Base-by-base conservation (phyloP, 2,113 vertebrate genomes). In the Prochilodus magdalenae region DNA sequence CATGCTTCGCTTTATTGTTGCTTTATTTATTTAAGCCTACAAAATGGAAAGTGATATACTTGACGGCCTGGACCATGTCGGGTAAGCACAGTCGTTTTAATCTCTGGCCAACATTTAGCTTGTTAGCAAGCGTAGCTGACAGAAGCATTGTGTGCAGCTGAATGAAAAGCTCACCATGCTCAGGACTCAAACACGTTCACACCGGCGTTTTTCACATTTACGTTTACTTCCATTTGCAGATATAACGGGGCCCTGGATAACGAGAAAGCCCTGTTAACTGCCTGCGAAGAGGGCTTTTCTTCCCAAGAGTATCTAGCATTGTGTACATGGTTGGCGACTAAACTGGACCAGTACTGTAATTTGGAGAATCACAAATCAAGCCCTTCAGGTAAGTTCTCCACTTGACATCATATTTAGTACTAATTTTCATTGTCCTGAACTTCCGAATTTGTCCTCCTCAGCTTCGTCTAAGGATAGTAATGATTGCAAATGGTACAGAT, bases 281-380 rank as follows among this genome's bases (percentile, higher is more conserved):
- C 97, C 60, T 94, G 94, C 65, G 95, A 95, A 77, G 85, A 72
- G 84, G 97, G 98, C 30, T 91, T 98, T 74, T 90, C 92, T 72
- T 98, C 97, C 0, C 87, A 91, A 14, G 94, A 97, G 51, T 99
- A 95, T 87, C 94, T 93, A 85, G 92, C 95, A n/a, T 93, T 99
- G 24, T 96, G 96, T 11, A 0, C 91, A 89, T 98, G 97, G 97
- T 87, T 99, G 66, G 88, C 93, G 2, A 92, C 95, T 83, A 92
- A 94, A 63, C 93, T 99, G 81, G 94, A 96, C 65, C 87, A 91
- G 15, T 27, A 60, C 11, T 59, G 20, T 47, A 5, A 65, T 27
- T 8, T 30, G 40, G 18, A 44, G 65, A 44, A 29, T 75, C 26
- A 33, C 33, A 70, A 49, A 47, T 36, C 75, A 30, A 30, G 53